Conservation (phyloP, 2,797 vertebrate species). For the Eidolon dupreanum region DNA sequence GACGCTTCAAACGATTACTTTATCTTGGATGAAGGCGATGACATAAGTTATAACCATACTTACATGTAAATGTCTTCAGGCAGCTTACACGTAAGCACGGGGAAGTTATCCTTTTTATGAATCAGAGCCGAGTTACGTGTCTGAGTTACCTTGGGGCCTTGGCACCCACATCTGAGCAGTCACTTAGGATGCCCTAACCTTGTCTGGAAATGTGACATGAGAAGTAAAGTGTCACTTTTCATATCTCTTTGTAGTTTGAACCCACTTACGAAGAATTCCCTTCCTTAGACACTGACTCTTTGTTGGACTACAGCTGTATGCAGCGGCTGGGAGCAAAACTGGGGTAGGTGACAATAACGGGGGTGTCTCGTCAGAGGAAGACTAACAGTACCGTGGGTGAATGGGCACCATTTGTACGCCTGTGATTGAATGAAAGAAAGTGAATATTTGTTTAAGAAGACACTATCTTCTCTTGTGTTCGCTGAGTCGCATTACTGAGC, state of each 20-base stretch:
- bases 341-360: conserved; percentile 88
- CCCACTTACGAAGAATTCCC: conserved; percentile 96
- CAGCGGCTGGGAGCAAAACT: conserved; percentile 96
- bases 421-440: background rate
- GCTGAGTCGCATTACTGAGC: background rate
- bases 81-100: background rate
- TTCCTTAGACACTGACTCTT: conserved; percentile 91
- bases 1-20: background rate
- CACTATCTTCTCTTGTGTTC: background rate
- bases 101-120: background rate
- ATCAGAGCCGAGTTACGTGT: background rate
- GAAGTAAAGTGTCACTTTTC: background rate
- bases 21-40: background rate
- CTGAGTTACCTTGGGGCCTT: background rate
- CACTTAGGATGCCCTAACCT: background rate
- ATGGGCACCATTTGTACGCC: background rate
- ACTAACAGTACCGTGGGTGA: accelerated
- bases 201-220: background rate
- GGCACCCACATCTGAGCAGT: background rate
- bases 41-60: background rate
- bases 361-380: accelerated
- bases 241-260: conserved; percentile 72
- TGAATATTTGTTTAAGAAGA: background rate
- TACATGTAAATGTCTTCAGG: background rate
- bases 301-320: conserved; percentile 93